phyloP scores from a whole-genome alignment of 2,113 vertebrate genomes.

The Camarhynchus parvulus region DNA sequence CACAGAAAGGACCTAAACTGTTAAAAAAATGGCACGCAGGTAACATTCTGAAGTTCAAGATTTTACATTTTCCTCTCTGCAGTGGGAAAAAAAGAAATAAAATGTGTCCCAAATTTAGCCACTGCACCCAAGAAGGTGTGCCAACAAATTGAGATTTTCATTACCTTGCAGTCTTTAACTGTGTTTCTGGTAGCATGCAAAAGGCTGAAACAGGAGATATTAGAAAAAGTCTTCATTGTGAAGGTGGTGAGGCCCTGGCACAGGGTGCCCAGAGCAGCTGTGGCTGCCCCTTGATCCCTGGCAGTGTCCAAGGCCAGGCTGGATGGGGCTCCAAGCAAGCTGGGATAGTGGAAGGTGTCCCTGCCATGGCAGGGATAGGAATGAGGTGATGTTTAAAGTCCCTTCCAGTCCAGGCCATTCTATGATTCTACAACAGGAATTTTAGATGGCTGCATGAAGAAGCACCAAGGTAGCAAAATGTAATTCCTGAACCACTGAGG shows the following conservation, averaged over 20 bases:
- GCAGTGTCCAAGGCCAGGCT: accelerated
- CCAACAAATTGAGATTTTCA: not conserved
- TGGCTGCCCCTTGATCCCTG: not conserved
- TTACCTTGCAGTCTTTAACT: not conserved
- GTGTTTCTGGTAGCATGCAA: not conserved
- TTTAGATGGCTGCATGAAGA: not conserved
- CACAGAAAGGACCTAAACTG: not conserved
- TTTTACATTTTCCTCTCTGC: not conserved
- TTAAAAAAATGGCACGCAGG: not conserved
- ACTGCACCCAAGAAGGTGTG: not conserved
- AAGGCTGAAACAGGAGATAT: not conserved
- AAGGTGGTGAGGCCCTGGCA: not conserved
- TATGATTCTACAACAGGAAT: not conserved
- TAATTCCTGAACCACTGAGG: not conserved
- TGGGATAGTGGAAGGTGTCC: not conserved
- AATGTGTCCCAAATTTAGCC: not conserved
- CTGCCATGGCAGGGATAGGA: not conserved
- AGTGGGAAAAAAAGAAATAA: not conserved
- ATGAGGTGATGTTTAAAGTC: not conserved
- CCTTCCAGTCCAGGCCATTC: not conserved
- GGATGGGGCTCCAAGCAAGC: accelerated
- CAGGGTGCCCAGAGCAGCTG: not conserved
- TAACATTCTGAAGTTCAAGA: not conserved
- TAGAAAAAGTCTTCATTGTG: accelerated
- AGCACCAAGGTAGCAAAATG: not conserved